Evolutionary conservation across 2,797 vertebrate genomes (phyloP), one percentile per base, ranked within the genome.

Genomic region (Siniperca scherzeri): DNA sequence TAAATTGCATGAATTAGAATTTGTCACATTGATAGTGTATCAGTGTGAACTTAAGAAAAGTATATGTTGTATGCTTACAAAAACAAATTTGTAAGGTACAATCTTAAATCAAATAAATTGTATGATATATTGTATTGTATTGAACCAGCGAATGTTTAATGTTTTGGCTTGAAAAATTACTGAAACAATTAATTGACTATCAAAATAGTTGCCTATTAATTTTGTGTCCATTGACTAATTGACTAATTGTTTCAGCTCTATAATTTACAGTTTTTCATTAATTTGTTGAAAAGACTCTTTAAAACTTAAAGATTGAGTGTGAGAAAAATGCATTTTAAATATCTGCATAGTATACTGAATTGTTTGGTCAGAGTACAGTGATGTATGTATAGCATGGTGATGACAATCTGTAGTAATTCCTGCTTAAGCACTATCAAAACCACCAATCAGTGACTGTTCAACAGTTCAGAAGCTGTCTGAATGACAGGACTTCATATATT

Each of bases 11-110:
- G 17, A 13, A 61, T 69, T 71, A 14, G 14, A 55, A 36, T 65
- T 48, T 30, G 40, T 52, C 70, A 46, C 21, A 48, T 70, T 68
- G 7, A 33, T 44, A 57, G 53, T 55, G 27, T n/a, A 74, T 67
- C 55, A 61, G 40, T 25, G 30, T 33, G 38, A 67, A 59, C 11
- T 21, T 33, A 22, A 14, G 42, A 64, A 5, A 53, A 25, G 3
- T 57, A 40, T 30, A 38, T 50, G 36, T 38, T 8, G 22, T 30
- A 48, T 60, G 12, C 12, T 33, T n/a, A 25, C 4, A 56, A 56
- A 48, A 55, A 75, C 3, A 52, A 38, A 38, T 10, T 16, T 0
- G 21, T 17, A 5, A 60, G 62, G 70, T 30, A 14, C 12, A 68
- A 48, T 25, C 16, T 76, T 8, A 21, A 13, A 40, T 74, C 3